Conservation (phyloP, 2,888 invertebrate species). For the Caenorhabditis panamensis region DNA sequence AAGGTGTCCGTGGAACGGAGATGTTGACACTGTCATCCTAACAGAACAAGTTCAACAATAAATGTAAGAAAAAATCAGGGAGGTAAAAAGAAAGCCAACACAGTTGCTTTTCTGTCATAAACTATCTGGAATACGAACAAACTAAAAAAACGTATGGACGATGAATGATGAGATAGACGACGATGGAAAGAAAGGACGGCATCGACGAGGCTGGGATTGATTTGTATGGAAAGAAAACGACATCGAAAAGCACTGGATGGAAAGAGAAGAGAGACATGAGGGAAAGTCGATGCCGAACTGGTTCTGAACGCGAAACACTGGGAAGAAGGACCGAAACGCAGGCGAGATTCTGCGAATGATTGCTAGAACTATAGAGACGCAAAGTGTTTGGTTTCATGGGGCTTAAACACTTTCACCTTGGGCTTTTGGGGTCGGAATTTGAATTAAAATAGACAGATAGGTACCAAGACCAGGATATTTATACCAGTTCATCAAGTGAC, state of each 20-base stretch:
- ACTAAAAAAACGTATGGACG: background rate
- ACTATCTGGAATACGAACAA: background rate
- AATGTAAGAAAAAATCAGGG: too few relatives aligned
- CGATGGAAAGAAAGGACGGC: background rate
- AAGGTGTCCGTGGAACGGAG: background rate
- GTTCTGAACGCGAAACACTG: slow-evolving; percentile 26
- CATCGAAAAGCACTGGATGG: slow-evolving; percentile 53
- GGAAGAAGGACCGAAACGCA: slow-evolving; percentile 7
- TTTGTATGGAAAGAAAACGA: slow-evolving; percentile 51
- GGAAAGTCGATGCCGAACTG: slow-evolving; percentile 16
- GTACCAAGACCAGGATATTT: too few relatives aligned
- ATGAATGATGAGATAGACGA: slow-evolving; percentile 2
- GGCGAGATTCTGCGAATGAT: slow-evolving; percentile 45
- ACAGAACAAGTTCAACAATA: background rate
- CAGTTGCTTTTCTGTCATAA: background rate
- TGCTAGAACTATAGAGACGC: slow-evolving; percentile 15
- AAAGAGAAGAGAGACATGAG: slow-evolving; percentile 4
- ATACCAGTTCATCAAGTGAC: too few relatives aligned
- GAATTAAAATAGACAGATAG: slow-evolving; percentile 20
- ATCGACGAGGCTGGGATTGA: slow-evolving; percentile 32
- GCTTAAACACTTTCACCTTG: slow-evolving; percentile 38
- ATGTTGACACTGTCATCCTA: background rate
- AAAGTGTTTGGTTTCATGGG: slow-evolving; percentile 7
- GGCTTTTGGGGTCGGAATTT: slow-evolving; percentile 38
- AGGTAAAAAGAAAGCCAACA: too few relatives aligned